Conservation (phyloP, 2,888 invertebrate species). For the Lydus trimaculatus region DNA sequence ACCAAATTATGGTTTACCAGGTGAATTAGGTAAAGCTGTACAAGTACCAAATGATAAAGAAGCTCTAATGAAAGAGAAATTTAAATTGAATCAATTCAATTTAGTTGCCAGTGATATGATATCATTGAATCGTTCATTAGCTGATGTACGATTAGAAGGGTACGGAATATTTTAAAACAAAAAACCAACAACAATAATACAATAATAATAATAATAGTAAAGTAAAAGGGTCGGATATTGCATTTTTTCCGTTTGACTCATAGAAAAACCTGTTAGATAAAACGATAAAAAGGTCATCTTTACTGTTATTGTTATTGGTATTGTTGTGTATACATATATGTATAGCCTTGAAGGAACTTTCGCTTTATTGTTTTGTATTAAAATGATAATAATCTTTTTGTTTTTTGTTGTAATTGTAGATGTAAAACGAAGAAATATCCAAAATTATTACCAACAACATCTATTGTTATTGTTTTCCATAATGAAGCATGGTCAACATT, state of each 20-base stretch:
- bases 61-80: slow-evolving; percentile 90
- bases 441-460: slow-evolving; percentile 79
- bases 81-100: slow-evolving; percentile 99
- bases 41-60: slow-evolving; percentile 87
- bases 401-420: slow-evolving; percentile 59
- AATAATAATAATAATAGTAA: background rate
- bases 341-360: background rate
- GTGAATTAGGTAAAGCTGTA: slow-evolving; percentile 94
- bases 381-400: slow-evolving; percentile 3
- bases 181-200: background rate
- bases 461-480: slow-evolving; percentile 96
- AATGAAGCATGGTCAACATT: slow-evolving; percentile 99
- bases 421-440: slow-evolving; percentile 84
- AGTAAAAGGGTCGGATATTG: background rate
- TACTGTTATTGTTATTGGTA: background rate
- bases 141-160: slow-evolving; percentile 93
- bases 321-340: background rate
- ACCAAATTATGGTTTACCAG: slow-evolving; percentile 76
- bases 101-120: slow-evolving; percentile 97
- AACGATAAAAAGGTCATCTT: background rate
- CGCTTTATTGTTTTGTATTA: background rate
- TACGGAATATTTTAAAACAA: slow-evolving; percentile 53
- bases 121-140: slow-evolving; percentile 91
- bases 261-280: background rate
- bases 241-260: background rate